Evolutionary conservation across 2,888 invertebrate genomes (phyloP).

Genomic region (Embidobia sp.): DNA sequence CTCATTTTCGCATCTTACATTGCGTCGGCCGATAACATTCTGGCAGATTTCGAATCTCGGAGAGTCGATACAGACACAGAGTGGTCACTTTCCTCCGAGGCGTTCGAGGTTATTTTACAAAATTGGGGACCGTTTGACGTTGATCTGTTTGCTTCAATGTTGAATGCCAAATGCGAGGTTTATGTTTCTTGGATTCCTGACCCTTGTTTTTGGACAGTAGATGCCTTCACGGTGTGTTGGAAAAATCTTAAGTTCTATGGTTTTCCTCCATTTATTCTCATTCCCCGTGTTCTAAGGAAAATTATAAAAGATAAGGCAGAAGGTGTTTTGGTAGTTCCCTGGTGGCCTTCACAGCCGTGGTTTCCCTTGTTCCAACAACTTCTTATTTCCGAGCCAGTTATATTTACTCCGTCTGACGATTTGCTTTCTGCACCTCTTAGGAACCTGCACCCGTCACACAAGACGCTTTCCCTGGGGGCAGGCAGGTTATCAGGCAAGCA

Average conservation of each 20-base stretch:
- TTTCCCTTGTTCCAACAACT: neutral
- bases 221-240: neutral
- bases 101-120: neutral
- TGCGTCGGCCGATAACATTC: neutral
- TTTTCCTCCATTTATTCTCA: neutral
- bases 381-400: neutral
- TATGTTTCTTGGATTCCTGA: neutral
- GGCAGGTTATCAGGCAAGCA: conserved; percentile 11
- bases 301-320: neutral
- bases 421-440: conserved; percentile 12
- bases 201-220: neutral
- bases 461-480: conserved; percentile 1
- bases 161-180: neutral
- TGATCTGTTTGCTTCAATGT: neutral
- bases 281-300: neutral
- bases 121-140: neutral
- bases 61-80: neutral
- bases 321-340: neutral
- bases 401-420: neutral
- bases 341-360: conserved; percentile 11
- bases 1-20: neutral
- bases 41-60: neutral
- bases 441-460: neutral
- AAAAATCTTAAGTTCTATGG: neutral
- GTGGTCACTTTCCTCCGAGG: neutral